Base-by-base conservation (phyloP, 30 jellyfish, hydroid and myxozoan species). In the Clytia hemisphaerica region DNA sequence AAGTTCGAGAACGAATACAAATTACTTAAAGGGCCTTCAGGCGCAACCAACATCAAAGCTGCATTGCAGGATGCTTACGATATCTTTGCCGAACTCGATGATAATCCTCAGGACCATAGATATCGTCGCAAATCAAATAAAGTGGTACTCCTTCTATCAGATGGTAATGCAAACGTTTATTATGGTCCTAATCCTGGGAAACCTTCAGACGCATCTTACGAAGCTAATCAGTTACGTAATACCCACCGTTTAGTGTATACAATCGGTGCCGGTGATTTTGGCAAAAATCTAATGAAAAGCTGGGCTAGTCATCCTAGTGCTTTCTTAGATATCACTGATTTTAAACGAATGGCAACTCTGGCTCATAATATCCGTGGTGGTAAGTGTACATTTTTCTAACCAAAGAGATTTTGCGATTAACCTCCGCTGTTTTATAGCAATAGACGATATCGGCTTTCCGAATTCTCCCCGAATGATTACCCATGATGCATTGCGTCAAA, bases 361-460 rank as follows among this genome's bases (percentile, higher is more conserved):
- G 95, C 99, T 12, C 68, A 61, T 47, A 75, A 83, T 28, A 91
- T 91, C 37, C 47, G 95, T 44, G 99, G 99, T 77, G 99, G 99
- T 83, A 82, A 22, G 80, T 54, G 14, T 19, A 32, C 24, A 47
- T 68, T 37, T 58, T 37, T 9, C 53, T n/a, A 16, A 21, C 19
- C 54, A 16, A 12, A 42, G 54, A 21, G 54, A 42, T 42, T 16
- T 12, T 0, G 54, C 18, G 14, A 19, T 42, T 16, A 12, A 12
- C 18, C 54, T 42, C 18, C 18, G 14, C 18, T 12, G 14, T 42
- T 42, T 42, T 19, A 12, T 12, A 42, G 18, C 54, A 12, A 0
- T 21, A 42, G 18, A 42, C 0, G 19, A 12, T 42, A 16, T 21
- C 0, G 54, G n/a, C n/a, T n/a, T n/a, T n/a, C n/a, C n/a, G n/a